A percentile compares a stretch with the other conserved stretches of the same genome.
Conservation (phyloP, 2,888 invertebrate species). For the Yponomeuta cagnagella region DNA sequence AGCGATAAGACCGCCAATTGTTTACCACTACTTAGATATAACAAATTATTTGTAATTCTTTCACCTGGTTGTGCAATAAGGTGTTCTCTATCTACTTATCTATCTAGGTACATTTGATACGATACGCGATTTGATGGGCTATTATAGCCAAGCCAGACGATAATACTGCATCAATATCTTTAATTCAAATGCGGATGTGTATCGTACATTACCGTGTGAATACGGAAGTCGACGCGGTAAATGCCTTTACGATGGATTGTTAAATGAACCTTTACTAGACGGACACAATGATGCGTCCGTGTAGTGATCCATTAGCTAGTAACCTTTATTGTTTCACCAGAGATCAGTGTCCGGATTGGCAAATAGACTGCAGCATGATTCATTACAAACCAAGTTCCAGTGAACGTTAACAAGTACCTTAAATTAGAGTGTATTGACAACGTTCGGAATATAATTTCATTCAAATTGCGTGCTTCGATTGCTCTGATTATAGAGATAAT, state of each 20-base stretch:
- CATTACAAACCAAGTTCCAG: background rate
- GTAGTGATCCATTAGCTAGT: conserved; percentile 6
- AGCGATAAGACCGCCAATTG: too few relatives aligned
- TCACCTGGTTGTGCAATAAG: too few relatives aligned
- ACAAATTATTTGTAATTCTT: too few relatives aligned
- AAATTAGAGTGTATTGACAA: background rate
- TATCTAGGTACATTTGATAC: background rate
- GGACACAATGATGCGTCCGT: background rate
- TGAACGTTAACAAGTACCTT: background rate
- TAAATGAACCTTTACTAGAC: background rate
- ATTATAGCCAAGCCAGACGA: too few relatives aligned
- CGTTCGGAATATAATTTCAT: background rate
- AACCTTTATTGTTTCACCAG: conserved; percentile 1
- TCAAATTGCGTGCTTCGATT: background rate
- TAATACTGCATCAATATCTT: background rate
- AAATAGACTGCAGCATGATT: background rate
- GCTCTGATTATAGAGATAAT: background rate
- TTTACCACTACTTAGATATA: too few relatives aligned
- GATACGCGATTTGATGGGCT: background rate
- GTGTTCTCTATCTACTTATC: too few relatives aligned
- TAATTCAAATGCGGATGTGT: background rate
- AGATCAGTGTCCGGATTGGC: background rate
- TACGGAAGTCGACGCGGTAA: background rate
- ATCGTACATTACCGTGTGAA: background rate
- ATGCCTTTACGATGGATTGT: background rate